These are phyloP conservation scores for Drosophila fungiperda DNA, from an alignment of 2,888 invertebrate species.

Conservation along the genomic window DNA sequence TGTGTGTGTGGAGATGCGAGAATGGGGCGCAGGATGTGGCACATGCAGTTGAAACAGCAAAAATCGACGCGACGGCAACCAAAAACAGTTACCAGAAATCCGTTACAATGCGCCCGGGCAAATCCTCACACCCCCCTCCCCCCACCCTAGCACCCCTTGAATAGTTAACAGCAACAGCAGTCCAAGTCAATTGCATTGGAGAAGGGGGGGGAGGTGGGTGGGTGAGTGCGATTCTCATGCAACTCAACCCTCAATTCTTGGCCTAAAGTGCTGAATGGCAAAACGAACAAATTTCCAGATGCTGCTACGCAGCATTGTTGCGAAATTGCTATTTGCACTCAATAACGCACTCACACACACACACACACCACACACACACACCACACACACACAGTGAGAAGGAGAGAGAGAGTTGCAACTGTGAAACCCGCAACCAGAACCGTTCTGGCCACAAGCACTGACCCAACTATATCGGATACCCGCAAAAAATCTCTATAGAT, in stretches of 20 bases:
- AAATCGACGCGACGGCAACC: slow-evolving; percentile 60
- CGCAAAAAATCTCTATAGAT: slow-evolving; percentile 73
- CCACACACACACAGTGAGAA: not conserved
- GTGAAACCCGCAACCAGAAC: slow-evolving; percentile 82
- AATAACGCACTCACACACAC: slow-evolving; percentile 75
- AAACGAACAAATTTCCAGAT: slow-evolving; percentile 70
- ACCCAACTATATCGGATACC: slow-evolving; percentile 84
- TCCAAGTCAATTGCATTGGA: slow-evolving; percentile 60
- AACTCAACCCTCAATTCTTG: slow-evolving; percentile 56
- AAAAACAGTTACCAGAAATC: slow-evolving; percentile 69
- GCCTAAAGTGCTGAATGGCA: slow-evolving; percentile 80
- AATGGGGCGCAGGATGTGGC: slow-evolving; percentile 4
- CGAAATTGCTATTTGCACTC: slow-evolving; percentile 84
- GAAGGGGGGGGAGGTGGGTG: not conserved
- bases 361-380: slow-evolving; percentile 3
- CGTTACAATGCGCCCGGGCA: slow-evolving; percentile 59
- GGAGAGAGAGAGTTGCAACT: slow-evolving; percentile 30
- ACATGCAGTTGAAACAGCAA: slow-evolving; percentile 48
- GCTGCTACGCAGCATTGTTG: slow-evolving; percentile 78
- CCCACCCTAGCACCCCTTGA: slow-evolving; percentile 23
- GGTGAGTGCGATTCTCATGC: slow-evolving; percentile 2
- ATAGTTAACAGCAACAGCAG: slow-evolving; percentile 43
- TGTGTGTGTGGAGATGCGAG: not conserved
- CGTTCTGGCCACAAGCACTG: slow-evolving; percentile 84
- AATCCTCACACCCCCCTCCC: slow-evolving; percentile 3